Conservation (phyloP, 2,797 vertebrate species). For the Orestias chungarensis region DNA sequence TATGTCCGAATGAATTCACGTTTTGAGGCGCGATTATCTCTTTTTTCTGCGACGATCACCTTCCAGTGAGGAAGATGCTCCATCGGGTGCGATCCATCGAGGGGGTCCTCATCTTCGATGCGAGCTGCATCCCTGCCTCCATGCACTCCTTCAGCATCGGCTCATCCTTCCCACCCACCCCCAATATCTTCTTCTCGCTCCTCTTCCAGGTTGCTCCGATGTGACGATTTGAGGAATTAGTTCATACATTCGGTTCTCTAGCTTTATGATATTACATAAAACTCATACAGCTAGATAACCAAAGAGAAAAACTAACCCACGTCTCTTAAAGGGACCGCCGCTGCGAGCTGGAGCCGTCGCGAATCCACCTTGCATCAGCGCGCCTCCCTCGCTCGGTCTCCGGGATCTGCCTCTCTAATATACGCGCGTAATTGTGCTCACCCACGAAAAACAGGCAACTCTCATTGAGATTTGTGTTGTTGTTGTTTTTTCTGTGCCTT, state of each 20-base stretch:
- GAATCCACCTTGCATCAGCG: conserved; percentile 67
- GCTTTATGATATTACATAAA: conserved; percentile 97
- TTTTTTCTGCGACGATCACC: conserved; percentile 33
- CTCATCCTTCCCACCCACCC: conserved; percentile 35
- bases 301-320: conserved; percentile 96
- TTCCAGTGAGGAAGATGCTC: conserved; percentile 58
- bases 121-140: conserved; percentile 54
- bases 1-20: conserved; percentile 43
- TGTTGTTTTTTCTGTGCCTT: not conserved
- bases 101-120: conserved; percentile 56
- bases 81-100: conserved; percentile 48
- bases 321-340: conserved; percentile 86
- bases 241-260: conserved; percentile 99
- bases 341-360: conserved; percentile 78
- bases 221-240: conserved; percentile 82
- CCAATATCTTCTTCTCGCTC: conserved; percentile 21
- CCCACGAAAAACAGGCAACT: conserved; percentile 30
- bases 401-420: conserved; percentile 15
- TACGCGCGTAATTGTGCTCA: conserved; percentile 28
- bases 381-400: conserved; percentile 40
- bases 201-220: conserved; percentile 58
- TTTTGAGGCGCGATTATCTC: conserved; percentile 8
- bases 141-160: conserved; percentile 38
- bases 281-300: conserved; percentile 99
- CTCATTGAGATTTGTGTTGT: not conserved